A percentile compares a stretch with the other conserved stretches of the same genome.
Conservation (phyloP, 2,113 vertebrate species). For the Callithrix jacchus region DNA sequence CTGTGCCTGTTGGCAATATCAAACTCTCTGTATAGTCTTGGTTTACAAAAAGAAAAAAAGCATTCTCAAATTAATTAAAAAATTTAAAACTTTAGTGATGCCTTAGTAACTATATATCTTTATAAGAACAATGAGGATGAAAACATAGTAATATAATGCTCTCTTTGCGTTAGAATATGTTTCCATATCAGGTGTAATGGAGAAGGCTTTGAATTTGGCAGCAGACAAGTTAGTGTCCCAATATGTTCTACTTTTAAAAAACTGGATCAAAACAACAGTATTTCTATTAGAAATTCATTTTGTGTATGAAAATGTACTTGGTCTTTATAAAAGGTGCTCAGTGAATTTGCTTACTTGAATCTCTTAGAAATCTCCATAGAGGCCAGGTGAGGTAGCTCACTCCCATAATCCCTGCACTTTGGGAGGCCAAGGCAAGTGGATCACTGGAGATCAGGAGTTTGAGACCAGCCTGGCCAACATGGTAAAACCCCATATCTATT, state of each 20-base stretch:
- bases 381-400: too few species aligned
- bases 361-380: background rate
- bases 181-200: background rate
- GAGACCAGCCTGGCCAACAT: too few species aligned
- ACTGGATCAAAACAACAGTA: background rate
- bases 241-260: background rate
- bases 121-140: background rate
- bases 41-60: background rate
- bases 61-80: background rate
- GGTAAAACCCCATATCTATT: too few species aligned
- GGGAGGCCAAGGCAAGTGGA: too few species aligned
- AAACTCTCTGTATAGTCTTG: background rate
- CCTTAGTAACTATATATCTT: background rate
- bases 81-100: background rate
- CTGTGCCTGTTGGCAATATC: background rate
- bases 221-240: background rate
- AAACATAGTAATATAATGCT: background rate
- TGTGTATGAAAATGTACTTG: background rate
- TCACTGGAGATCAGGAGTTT: too few species aligned
- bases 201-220: background rate
- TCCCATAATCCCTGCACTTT: too few species aligned
- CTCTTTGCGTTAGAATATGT: background rate
- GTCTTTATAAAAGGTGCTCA: background rate
- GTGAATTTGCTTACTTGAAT: background rate
- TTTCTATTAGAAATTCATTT: background rate